phyloP scores from a whole-genome alignment of 2,888 invertebrate species.

The Tenodera sinensis region DNA sequence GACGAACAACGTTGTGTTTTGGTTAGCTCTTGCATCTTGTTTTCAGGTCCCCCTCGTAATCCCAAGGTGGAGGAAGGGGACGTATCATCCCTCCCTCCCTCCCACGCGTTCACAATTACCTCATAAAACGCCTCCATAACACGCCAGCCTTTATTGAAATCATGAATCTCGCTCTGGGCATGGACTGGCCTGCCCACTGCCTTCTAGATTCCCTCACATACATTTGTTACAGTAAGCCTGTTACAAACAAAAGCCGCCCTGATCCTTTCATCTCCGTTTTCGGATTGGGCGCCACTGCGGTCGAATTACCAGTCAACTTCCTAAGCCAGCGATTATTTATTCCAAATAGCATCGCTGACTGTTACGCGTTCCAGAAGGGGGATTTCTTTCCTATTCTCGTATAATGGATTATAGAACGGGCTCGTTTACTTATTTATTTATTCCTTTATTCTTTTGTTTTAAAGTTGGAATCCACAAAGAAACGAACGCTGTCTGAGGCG shows the following conservation, averaged over 20 bases:
- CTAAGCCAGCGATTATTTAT: neutral
- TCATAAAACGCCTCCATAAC: slow-evolving; percentile 8
- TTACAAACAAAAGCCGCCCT: neutral
- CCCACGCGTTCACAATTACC: slow-evolving; percentile 14
- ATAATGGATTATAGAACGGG: no score
- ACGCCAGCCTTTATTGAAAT: slow-evolving; percentile 12
- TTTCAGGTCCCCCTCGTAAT: neutral
- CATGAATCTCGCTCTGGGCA: slow-evolving; percentile 1
- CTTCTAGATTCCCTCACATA: neutral
- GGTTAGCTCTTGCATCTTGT: neutral
- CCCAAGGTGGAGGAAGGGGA: neutral
- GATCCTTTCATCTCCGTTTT: neutral
- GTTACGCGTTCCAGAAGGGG: no score
- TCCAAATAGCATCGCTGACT: no score
- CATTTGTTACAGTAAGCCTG: neutral
- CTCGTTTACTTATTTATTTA: no score
- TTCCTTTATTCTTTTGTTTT: no score
- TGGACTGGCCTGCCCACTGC: neutral
- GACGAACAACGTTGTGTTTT: neutral
- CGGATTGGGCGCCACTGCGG: neutral
- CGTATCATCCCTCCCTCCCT: neutral
- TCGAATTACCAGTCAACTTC: neutral
- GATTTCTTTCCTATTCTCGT: no score
- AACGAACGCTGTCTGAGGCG: no score
- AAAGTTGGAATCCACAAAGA: no score